Evolutionary conservation across 2,888 invertebrate species (phyloP), one percentile per base, ranked within the genome.

Genomic region (Acronicta aceris): DNA sequence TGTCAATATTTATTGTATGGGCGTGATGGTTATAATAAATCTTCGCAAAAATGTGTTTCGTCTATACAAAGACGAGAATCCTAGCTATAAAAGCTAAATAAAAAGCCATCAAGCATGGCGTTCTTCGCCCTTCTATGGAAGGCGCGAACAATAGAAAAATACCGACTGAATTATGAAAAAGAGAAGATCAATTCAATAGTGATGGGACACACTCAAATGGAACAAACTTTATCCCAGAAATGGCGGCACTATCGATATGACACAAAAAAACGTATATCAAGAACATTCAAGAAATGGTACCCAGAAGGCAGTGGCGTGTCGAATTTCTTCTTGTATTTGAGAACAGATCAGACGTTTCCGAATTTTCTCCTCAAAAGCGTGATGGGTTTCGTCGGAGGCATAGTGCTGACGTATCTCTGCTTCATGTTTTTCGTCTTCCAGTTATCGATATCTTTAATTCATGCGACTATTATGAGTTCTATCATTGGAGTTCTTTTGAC

Each of bases 341-440:
- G 65, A 86, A 95, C 80, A 89, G 96, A 79, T 92, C 96, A 76
- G 72, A 88, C 89, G 0, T 87, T 92, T 53, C 88, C 91, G 0
- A 96, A 97, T 85, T 96, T 95, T 67, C 84, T 96, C 3, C 56
- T 96, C 16, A 97, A 96, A 81, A 96, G 96, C 79, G 67, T 96
- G 0, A 76, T 96, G 13, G 97, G 97, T 1, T 97, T 97, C 73
- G 66, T 96, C 0, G 95, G 96, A 17, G 97, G 97, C 0, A 94
- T 96, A 47, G 69, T 96, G 12, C 84, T 97, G 47, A 96, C 96
- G 0, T 96, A 96, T 78, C 86, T 96, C 41, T 95, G 96, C 78
- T 96, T 96, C 80, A 92, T 96, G 83, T 96, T 97, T 81, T 95
- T 97, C 71, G 95, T 96, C 0, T 95, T 96, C 68, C 96, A 96